These are phyloP conservation scores for Sinocyclocheilus anophthalmus DNA, from an alignment of 2,113 vertebrate genomes.

Conservation along the genomic window DNA sequence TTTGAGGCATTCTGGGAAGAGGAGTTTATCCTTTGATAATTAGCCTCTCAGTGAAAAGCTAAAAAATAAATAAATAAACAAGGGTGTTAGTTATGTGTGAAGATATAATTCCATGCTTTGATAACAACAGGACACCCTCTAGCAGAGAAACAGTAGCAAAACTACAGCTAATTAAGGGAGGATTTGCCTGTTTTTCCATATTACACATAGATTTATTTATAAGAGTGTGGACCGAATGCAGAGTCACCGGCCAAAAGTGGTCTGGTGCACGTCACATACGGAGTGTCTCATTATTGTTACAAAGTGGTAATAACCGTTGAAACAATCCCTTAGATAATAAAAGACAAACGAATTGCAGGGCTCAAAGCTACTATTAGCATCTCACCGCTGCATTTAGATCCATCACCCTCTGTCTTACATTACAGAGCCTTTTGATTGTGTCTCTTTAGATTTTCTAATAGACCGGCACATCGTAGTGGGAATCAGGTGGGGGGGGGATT, in stretches of 20 bases:
- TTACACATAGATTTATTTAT: slow-evolving; percentile 61
- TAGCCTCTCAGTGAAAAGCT: slow-evolving; percentile 59
- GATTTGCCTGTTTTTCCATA: slow-evolving; percentile 62
- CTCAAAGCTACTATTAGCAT: background rate
- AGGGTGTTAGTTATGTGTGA: slow-evolving; percentile 63
- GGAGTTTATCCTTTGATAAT: slow-evolving; percentile 64
- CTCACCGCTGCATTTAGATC: background rate
- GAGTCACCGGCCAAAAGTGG: slow-evolving; percentile 41
- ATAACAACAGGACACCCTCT: slow-evolving; percentile 64
- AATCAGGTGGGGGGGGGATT: too few relatives aligned
- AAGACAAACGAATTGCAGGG: background rate
- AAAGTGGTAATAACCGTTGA: slow-evolving; percentile 48
- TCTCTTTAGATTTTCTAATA: slow-evolving; percentile 24
- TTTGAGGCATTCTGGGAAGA: slow-evolving; percentile 55
- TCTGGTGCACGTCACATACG: slow-evolving; percentile 6
- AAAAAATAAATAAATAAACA: slow-evolving; percentile 55
- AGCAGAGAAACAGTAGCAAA: slow-evolving; percentile 55
- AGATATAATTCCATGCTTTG: slow-evolving; percentile 63
- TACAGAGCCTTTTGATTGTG: slow-evolving; percentile 6
- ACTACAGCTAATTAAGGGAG: slow-evolving; percentile 58
- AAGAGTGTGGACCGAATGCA: slow-evolving; percentile 44
- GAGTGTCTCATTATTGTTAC: slow-evolving; percentile 50
- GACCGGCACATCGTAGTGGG: too few relatives aligned
- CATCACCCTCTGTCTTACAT: slow-evolving; percentile 19
- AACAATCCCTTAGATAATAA: slow-evolving; percentile 50